A percentile compares a stretch with the other conserved stretches of the same genome.
Conservation (phyloP, 2,797 vertebrate genomes). For the Gymnoscopelus microlampas region DNA sequence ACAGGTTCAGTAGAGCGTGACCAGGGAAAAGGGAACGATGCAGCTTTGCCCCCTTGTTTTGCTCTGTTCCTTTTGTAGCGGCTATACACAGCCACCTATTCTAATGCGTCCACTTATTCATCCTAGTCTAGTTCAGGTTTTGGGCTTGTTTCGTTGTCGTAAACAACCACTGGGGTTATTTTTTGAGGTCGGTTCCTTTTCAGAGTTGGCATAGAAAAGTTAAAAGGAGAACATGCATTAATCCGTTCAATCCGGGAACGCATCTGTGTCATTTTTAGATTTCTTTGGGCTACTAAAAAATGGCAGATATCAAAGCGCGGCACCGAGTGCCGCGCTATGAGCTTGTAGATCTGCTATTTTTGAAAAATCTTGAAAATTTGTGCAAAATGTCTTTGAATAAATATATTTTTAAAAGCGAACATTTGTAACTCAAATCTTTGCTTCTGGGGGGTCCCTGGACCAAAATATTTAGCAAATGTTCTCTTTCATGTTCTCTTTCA, state of each 20-base stretch:
- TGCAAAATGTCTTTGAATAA: too few species aligned
- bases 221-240: conserved; percentile 8
- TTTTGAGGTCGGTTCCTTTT: conserved; percentile 11
- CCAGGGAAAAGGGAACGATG: conserved; percentile 29
- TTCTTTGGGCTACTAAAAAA: too few species aligned
- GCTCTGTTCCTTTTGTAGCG: conserved; percentile 25
- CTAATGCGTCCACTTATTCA: conserved; percentile 27
- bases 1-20: conserved; percentile 4
- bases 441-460: too few species aligned
- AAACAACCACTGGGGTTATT: conserved; percentile 1
- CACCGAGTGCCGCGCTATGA: too few species aligned
- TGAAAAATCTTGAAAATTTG: too few species aligned
- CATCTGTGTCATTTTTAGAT: too few species aligned
- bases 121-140: conserved; percentile 20
- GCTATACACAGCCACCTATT: conserved; percentile 14
- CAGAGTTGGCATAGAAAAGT: conserved; percentile 13
- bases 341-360: too few species aligned
- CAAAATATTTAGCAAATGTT: too few species aligned
- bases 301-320: too few species aligned
- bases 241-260: neutral
- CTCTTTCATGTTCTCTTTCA: too few species aligned
- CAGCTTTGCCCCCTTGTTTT: conserved; percentile 42
- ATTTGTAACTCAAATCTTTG: too few species aligned
- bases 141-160: conserved; percentile 9
- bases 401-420: too few species aligned